phyloP scores from a whole-genome alignment of 2,888 invertebrate species.

The Panzeria rudis region DNA sequence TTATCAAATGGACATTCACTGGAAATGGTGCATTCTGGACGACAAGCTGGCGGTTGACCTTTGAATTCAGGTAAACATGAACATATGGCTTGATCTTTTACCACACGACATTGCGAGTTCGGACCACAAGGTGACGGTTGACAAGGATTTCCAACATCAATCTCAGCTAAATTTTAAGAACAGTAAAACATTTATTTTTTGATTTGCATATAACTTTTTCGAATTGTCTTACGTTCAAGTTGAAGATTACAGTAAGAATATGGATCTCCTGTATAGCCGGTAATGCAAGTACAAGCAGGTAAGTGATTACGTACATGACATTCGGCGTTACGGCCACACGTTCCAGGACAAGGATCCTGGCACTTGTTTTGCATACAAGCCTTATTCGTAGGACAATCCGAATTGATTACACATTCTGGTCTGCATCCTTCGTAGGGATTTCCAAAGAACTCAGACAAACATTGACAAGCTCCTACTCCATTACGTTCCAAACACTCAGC shows the following conservation, averaged over 20 bases:
- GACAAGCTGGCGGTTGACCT: conserved; percentile 89
- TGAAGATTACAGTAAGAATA: conserved; percentile 86
- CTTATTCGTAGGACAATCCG: conserved; percentile 88
- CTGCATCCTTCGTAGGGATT: conserved; percentile 91
- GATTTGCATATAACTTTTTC: background rate
- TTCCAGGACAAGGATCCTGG: conserved; percentile 90
- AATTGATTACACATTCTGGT: conserved; percentile 89
- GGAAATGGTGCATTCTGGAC: conserved; percentile 91
- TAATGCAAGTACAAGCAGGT: conserved; percentile 88
- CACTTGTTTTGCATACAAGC: conserved; percentile 90
- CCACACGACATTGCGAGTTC: conserved; percentile 86
- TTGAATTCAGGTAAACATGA: conserved; percentile 86
- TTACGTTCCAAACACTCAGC: conserved; percentile 88
- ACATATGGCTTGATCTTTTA: conserved; percentile 86
- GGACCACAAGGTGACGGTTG: conserved; percentile 87
- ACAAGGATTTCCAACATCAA: conserved; percentile 85
- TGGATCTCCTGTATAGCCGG: conserved; percentile 90
- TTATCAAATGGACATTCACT: conserved; percentile 86
- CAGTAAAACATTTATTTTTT: background rate
- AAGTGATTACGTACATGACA: conserved; percentile 90
- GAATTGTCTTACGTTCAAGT: conserved; percentile 84
- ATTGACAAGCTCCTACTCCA: conserved; percentile 88
- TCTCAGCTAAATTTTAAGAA: conserved; percentile 75
- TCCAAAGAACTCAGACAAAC: conserved; percentile 89
- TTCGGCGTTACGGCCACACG: conserved; percentile 89